Evolutionary conservation across 2,888 invertebrate genomes (phyloP), one percentile per base, ranked within the genome.

Genomic region (Platycheirus rosarum): DNA sequence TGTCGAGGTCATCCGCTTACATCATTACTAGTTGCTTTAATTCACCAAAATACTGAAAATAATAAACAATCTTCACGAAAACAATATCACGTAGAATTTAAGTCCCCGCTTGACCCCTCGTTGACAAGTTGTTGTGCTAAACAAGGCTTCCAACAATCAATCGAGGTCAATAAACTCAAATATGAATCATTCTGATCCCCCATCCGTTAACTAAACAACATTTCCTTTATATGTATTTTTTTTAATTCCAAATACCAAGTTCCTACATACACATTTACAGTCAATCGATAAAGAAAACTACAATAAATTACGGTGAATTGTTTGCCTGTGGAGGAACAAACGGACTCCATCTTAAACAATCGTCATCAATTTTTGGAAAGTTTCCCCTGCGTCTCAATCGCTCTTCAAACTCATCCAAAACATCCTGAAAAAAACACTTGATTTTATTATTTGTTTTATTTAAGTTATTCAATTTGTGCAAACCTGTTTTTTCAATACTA

Each of bases 401-500:
- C 66, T 97, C 96, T 71, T 95, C 94, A 90, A 96, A 97, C 88
- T 98, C 98, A 88, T 98, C 98, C 85, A 98, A 93, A 75, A 98
- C 95, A 90, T 98, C 98, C 95, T 97, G 92, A 46, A 68, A 71
- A 14, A 63, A 29, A 14, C 9, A 40, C 48, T 0, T 11, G 13
- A 11, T 23, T 53, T 23, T 2, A 13, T 40, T 55, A 23, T n/a
- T 1, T 6, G 46, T 9, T 26, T 26, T 26, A 26, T n/a, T n/a
- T n/a, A n/a, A n/a, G n/a, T n/a, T n/a, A n/a, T 32, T 32, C 4
- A 9, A 14, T 26, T 14, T 7, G 16, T 85, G 91, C 88, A 86
- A n/a, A 96, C 96, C 94, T 96, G 96, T 91, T 97, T 96, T 90
- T 97, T 98, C 65, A 98, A 92, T 60, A 98, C 97, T 86, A 98